Evolutionary conservation across 1,140 invertebrate species (phyloP).

Genomic region (Xylocopa sonorina): DNA sequence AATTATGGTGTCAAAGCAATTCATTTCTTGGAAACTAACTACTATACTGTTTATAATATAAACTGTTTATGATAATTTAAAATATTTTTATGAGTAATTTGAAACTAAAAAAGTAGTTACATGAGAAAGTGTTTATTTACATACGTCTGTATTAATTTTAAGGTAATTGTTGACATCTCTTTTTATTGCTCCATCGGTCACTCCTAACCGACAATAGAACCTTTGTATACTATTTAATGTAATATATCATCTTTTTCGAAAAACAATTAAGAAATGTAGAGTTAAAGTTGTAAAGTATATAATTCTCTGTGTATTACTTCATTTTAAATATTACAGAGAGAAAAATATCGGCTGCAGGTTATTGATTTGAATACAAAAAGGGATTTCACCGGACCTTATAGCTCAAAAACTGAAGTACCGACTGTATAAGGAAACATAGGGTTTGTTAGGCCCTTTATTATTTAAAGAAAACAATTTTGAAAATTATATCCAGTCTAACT

Average conservation of each 20-base stretch:
- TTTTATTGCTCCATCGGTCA: neutral
- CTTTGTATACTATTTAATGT: neutral
- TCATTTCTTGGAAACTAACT: too few relatives aligned
- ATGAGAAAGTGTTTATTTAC: neutral
- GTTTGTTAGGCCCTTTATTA: too few relatives aligned
- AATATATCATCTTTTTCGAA: too few relatives aligned
- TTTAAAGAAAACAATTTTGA: too few relatives aligned
- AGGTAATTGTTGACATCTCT: neutral
- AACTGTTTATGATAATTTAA: too few relatives aligned
- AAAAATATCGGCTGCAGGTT: neutral
- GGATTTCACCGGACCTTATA: too few relatives aligned
- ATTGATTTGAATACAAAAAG: neutral
- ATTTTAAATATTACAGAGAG: neutral
- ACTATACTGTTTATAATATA: too few relatives aligned
- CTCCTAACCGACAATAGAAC: neutral
- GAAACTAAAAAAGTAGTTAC: neutral
- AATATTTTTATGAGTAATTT: neutral
- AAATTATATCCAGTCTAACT: too few relatives aligned
- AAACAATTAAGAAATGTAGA: too few relatives aligned
- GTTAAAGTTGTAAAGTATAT: neutral
- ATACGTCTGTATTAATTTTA: neutral
- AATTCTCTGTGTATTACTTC: neutral
- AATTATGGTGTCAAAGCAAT: too few relatives aligned
- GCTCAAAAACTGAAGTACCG: too few relatives aligned
- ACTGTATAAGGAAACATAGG: too few relatives aligned